These are phyloP conservation scores for Apostichopus leukothele DNA, from an alignment of 53 echinoderm and acorn worm species.

Conservation along the genomic window DNA sequence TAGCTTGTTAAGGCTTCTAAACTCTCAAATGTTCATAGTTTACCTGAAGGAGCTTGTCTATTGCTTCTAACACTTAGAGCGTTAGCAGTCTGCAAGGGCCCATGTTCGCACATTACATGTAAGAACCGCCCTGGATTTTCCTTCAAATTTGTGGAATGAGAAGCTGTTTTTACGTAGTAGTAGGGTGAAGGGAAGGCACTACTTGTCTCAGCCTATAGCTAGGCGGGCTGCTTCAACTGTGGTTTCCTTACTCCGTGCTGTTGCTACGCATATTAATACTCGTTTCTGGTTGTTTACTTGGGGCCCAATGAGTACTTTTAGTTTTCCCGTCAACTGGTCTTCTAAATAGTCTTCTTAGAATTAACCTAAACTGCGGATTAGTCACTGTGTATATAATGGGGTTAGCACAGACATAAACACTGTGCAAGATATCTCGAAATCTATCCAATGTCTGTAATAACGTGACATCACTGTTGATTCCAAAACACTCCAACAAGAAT, in stretches of 20 bases:
- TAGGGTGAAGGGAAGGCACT: too few relatives aligned
- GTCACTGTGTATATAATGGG: slow-evolving; percentile 32
- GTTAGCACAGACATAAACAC: slow-evolving; percentile 30
- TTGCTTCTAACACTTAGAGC: too few relatives aligned
- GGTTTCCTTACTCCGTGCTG: not conserved
- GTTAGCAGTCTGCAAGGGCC: too few relatives aligned
- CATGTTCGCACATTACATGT: too few relatives aligned
- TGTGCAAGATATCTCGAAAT: not conserved
- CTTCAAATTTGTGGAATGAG: too few relatives aligned
- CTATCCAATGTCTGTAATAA: not conserved
- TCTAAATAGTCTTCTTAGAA: not conserved
- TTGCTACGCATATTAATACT: slow-evolving; percentile 1
- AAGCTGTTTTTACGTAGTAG: too few relatives aligned
- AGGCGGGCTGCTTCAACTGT: too few relatives aligned
- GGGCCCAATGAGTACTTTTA: not conserved
- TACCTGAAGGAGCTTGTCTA: too few relatives aligned
- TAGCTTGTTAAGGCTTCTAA: too few relatives aligned
- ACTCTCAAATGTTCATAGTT: too few relatives aligned
- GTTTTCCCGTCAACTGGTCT: not conserved
- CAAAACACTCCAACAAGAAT: slow-evolving; percentile 5
- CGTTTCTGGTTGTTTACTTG: not conserved
- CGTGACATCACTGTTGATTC: not conserved
- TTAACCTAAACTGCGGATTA: slow-evolving; percentile 29
- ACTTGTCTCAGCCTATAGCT: too few relatives aligned
- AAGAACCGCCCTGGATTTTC: too few relatives aligned